These are phyloP conservation scores for Drosophila tropicalis DNA, from an alignment of 1,140 invertebrate species.

Conservation along the genomic window DNA sequence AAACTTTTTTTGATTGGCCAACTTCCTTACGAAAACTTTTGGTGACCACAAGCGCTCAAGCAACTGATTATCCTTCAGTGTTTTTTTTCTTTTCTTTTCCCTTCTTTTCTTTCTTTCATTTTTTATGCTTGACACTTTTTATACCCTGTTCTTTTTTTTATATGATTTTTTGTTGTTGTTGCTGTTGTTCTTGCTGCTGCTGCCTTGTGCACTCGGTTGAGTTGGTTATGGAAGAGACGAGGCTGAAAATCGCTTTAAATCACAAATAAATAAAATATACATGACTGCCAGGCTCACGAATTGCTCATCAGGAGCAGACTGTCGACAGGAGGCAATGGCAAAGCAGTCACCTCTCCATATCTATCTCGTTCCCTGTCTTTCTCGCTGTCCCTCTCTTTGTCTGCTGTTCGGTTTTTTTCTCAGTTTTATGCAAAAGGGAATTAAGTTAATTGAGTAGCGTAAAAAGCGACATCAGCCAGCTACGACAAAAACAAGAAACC, in stretches of 20 bases:
- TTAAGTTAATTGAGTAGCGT: slow-evolving; percentile 75
- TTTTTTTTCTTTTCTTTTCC: background rate
- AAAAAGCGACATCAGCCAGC: slow-evolving; percentile 30
- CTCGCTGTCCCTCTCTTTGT: background rate
- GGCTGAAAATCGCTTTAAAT: slow-evolving; percentile 67
- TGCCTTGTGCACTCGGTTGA: slow-evolving; percentile 66
- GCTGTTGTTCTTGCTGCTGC: slow-evolving; percentile 5
- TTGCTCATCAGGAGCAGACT: slow-evolving; percentile 28
- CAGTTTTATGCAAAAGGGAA: slow-evolving; percentile 66
- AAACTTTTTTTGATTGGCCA: slow-evolving; percentile 34
- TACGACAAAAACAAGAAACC: slow-evolving; percentile 14
- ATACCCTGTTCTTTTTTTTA: slow-evolving; percentile 28
- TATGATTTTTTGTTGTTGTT: slow-evolving; percentile 6
- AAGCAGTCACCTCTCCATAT: background rate
- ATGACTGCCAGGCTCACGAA: slow-evolving; percentile 37
- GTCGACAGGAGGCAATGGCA: background rate
- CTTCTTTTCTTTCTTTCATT: background rate
- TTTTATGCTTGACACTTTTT: slow-evolving; percentile 16
- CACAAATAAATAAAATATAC: slow-evolving; percentile 71
- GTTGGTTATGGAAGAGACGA: slow-evolving; percentile 43
- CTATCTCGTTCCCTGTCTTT: background rate
- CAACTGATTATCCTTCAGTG: slow-evolving; percentile 33
- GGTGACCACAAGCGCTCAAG: slow-evolving; percentile 20
- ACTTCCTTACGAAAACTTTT: slow-evolving; percentile 34
- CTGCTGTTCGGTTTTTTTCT: background rate